Conservation (phyloP, 92 coral and sea anemone species). For the Epizoanthus scotinus region DNA sequence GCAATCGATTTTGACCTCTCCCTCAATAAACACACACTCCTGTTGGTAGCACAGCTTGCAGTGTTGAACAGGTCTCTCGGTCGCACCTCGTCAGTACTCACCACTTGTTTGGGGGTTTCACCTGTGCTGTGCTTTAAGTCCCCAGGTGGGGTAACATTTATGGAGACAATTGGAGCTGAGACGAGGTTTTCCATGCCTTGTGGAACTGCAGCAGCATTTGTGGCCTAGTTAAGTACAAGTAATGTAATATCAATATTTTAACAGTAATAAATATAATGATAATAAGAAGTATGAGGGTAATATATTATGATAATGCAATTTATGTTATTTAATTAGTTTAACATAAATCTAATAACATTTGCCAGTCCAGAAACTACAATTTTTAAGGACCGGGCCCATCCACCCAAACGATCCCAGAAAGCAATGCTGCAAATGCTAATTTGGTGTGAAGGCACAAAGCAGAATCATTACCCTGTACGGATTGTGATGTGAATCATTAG, state of each 20-base stretch:
- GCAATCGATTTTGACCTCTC: conserved; percentile 62
- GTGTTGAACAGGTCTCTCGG: conserved; percentile 85
- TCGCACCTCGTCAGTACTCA: conserved; percentile 36
- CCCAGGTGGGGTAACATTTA: conserved; percentile 43
- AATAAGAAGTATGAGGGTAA: too few species aligned
- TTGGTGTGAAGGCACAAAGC: too few species aligned
- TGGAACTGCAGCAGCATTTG: conserved; percentile 8
- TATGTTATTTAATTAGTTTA: too few species aligned
- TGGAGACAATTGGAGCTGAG: conserved; percentile 78
- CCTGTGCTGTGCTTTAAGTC: conserved; percentile 15
- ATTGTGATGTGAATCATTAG: too few species aligned
- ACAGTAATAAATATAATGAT: too few species aligned
- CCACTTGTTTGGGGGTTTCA: conserved; percentile 39
- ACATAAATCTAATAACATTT: too few species aligned
- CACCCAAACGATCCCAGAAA: too few species aligned
- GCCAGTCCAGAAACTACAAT: too few species aligned
- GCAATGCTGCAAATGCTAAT: too few species aligned
- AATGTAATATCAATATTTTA: too few species aligned
- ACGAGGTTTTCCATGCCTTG: conserved; percentile 83
- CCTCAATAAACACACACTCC: conserved; percentile 17
- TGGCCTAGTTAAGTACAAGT: neutral
- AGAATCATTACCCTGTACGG: too few species aligned
- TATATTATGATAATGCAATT: conserved; percentile 17
- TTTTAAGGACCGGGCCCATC: too few species aligned
- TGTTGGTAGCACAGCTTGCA: conserved; percentile 22